Evolutionary conservation across 2,797 vertebrate species (phyloP).

Genomic region (Darevskia nairensis): DNA sequence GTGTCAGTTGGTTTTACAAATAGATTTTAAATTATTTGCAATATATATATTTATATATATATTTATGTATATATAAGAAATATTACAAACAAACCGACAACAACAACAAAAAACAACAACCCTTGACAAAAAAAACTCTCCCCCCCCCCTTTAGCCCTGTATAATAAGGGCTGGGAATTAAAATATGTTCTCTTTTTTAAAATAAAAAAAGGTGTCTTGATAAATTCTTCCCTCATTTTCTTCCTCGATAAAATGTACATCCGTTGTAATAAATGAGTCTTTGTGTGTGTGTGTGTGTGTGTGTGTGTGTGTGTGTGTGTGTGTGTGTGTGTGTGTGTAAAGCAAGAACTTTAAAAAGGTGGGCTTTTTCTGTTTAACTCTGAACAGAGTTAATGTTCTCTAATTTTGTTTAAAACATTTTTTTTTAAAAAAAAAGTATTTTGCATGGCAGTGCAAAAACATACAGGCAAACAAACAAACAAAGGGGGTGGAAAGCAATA

Average conservation of each 20-base stretch:
- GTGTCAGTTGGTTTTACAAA: constrained; percentile 74
- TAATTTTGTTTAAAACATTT: constrained; percentile 61
- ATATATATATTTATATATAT: constrained; percentile 61
- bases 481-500: constrained; percentile 63
- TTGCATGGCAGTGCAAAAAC: constrained; percentile 84
- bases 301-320: no score
- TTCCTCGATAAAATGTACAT: constrained; percentile 65
- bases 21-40: constrained; percentile 63
- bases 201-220: constrained; percentile 53
- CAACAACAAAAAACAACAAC: constrained; percentile 53
- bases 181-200: constrained; percentile 59
- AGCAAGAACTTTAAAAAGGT: constrained; percentile 49
- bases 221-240: constrained; percentile 59
- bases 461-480: neutral
- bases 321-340: no score
- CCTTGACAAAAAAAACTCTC: constrained; percentile 27
- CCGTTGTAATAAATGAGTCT: constrained; percentile 51
- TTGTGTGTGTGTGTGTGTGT: constrained; percentile 4
- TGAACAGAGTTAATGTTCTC: constrained; percentile 55
- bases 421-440: constrained; percentile 76
- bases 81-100: constrained; percentile 59
- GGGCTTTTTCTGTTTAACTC: constrained; percentile 40
- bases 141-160: neutral
- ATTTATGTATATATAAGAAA: constrained; percentile 51
- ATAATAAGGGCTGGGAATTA: constrained; percentile 55